Conservation (phyloP, 2,113 vertebrate species). For the Ellobius talpinus region DNA sequence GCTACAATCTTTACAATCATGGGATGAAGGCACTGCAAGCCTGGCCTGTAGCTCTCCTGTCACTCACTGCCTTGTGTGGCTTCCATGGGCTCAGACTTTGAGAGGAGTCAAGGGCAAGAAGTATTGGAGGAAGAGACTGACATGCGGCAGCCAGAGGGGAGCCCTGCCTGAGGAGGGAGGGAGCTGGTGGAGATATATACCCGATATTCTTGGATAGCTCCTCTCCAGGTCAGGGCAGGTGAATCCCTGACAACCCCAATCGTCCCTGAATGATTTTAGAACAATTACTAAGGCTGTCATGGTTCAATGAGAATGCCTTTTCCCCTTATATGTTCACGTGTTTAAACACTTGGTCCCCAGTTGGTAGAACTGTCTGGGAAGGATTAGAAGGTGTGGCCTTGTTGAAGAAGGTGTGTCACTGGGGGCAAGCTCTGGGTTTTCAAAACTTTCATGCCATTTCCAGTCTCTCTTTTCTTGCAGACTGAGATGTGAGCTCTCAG, state of each 20-base stretch:
- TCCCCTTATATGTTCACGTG: background rate
- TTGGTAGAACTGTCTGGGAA: background rate
- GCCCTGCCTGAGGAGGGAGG: background rate
- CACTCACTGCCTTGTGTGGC: background rate
- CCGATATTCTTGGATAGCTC: accelerated
- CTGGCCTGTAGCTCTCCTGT: background rate
- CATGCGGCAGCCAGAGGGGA: background rate
- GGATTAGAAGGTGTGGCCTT: background rate
- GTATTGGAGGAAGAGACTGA: background rate
- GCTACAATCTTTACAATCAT: too few species aligned
- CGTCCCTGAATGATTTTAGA: background rate
- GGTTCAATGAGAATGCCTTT: background rate
- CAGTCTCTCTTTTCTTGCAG: background rate
- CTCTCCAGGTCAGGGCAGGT: background rate
- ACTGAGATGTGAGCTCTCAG: background rate
- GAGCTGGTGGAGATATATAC: background rate
- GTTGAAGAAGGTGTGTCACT: background rate
- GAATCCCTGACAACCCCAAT: background rate
- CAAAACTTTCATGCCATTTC: too few species aligned
- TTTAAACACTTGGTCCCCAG: background rate
- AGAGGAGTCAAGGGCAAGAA: background rate
- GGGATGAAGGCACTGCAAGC: too few species aligned
- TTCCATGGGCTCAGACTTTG: background rate
- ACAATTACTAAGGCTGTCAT: background rate
- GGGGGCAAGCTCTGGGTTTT: too few species aligned